Base-by-base conservation (phyloP, 2,797 vertebrate species). In the Chloroceryle inda region DNA sequence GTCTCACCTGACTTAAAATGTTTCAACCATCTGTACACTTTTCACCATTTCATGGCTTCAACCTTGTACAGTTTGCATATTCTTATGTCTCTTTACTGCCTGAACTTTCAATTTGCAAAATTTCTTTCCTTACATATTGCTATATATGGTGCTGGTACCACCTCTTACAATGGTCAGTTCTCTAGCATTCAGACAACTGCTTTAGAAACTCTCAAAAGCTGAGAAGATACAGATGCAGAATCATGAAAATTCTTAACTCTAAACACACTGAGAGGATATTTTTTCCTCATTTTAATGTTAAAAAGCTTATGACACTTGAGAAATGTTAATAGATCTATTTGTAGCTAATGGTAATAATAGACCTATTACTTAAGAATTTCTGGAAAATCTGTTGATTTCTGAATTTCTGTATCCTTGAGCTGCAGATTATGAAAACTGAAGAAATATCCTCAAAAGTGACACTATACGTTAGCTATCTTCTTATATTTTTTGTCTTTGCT, bases 1-100 rank as follows among this genome's bases (percentile, higher is more conserved):
- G 95, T 96, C 97, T 94, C 96, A 97, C 94, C 94, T 97, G 94
- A 95, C 88, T 93, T 94, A 67, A 94, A 96, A 92, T 88, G 56
- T 90, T 96, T 89, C 92, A 96, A 68, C 94, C 94, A 97, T 96
- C 91, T 97, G 96, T 89, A 95, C 96, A 88, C 71, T 90, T 96
- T 96, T 95, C 71, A 92, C 84, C 91, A 67, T 91, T 96, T 91
- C 87, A 85, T 88, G 91, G 91, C 77, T 95, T 97, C 92, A 96
- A 85, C 87, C 64, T 91, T 94, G 92, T 92, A 80, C 59, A 85
- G 73, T 71, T 85, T 85, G 42, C 62, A 59, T 83, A 76, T 49
- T 82, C 44, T 89, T 92, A 53, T 37, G 52, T 72, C 16, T 84
- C 26, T 84, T 92, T 91, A 53, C 19, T 49, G n/a, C n/a, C 63